Evolutionary conservation across 2,888 invertebrate species (phyloP).

Genomic region (Drosophila tripunctata): DNA sequence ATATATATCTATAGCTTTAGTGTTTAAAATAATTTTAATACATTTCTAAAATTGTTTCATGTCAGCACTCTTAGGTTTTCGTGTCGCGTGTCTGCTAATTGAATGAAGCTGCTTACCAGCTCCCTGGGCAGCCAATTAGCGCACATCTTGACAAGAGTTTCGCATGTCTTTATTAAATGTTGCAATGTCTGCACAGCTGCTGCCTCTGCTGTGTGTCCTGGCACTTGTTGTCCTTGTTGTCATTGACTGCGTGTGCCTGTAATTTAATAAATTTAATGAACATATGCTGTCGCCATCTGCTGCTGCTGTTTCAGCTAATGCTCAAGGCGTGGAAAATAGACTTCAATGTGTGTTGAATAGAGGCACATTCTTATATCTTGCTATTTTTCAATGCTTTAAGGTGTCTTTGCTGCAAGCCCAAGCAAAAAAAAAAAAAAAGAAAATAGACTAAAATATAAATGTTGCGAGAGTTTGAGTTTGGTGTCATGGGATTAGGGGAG

Average conservation of each 20-base stretch:
- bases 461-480: conserved; percentile 11
- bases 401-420: not conserved
- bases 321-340: conserved; percentile 54
- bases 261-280: conserved; percentile 81
- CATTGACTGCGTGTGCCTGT: conserved; percentile 41
- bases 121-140: conserved; percentile 63
- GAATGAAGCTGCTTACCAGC: conserved; percentile 23
- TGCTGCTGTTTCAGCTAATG: conserved; percentile 22
- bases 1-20: not conserved
- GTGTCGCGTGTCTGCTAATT: conserved; percentile 15
- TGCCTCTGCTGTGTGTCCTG: conserved; percentile 33
- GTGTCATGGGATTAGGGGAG: conserved; percentile 7
- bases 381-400: conserved; percentile 31
- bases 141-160: conserved; percentile 52
- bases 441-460: conserved; percentile 20
- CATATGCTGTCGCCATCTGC: conserved; percentile 66
- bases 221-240: conserved; percentile 37
- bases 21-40: not conserved
- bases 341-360: conserved; percentile 42
- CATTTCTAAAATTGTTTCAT: not conserved
- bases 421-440: not conserved
- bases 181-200: conserved; percentile 66
- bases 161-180: conserved; percentile 76
- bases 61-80: not conserved
- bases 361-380: not conserved